phyloP scores from a whole-genome alignment of 2,888 invertebrate species.

The Phrixothrix hirtus region DNA sequence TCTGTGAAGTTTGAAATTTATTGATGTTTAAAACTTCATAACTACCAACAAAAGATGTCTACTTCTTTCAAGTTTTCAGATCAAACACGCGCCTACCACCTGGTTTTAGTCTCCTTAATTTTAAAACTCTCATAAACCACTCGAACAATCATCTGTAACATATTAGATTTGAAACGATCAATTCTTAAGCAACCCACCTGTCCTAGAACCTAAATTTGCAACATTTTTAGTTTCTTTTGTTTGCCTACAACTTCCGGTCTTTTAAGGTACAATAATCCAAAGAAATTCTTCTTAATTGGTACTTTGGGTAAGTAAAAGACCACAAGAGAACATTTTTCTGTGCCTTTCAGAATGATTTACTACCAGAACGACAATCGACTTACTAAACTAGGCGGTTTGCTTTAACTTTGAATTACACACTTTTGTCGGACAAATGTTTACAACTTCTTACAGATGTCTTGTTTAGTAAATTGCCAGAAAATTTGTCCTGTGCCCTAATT shows the following conservation, averaged over 20 bases:
- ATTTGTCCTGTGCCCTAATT: too few species aligned
- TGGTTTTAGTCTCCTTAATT: conserved; percentile 38
- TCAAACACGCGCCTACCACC: conserved; percentile 44
- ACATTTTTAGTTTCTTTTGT: conserved; percentile 19
- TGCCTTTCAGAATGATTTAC: conserved; percentile 23
- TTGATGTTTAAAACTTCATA: neutral
- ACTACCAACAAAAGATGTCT: conserved; percentile 21
- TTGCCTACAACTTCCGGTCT: conserved; percentile 29
- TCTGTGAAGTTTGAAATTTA: too few species aligned
- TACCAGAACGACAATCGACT: conserved; percentile 13
- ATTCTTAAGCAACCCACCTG: conserved; percentile 42
- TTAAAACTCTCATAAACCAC: conserved; percentile 39
- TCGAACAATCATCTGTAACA: conserved; percentile 25
- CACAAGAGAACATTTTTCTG: too few species aligned
- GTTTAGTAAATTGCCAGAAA: conserved; percentile 28
- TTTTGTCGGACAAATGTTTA: conserved; percentile 35
- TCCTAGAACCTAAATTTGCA: conserved; percentile 31
- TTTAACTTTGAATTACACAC: conserved; percentile 9
- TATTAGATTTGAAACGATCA: conserved; percentile 35
- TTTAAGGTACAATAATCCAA: conserved; percentile 16
- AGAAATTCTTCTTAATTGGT: conserved; percentile 32
- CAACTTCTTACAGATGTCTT: conserved; percentile 37
- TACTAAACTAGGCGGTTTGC: conserved; percentile 23
- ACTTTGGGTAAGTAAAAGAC: conserved; percentile 22
- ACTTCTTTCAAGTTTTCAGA: conserved; percentile 31